Conservation (phyloP, 2,888 invertebrate species). For the Troides aeacus region DNA sequence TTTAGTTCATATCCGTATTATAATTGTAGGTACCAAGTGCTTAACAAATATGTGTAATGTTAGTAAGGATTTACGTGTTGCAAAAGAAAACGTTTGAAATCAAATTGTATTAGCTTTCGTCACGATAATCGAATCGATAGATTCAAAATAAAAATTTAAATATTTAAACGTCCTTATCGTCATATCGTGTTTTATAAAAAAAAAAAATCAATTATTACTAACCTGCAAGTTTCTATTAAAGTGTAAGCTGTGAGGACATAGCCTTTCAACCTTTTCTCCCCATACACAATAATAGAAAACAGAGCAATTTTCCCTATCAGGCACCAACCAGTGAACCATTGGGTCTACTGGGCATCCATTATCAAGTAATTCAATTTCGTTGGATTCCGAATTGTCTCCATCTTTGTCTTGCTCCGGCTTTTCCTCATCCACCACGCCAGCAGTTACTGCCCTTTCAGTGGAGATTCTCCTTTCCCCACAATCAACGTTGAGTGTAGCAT, state of each 20-base stretch:
- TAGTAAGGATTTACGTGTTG: too few relatives aligned
- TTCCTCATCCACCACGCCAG: not conserved
- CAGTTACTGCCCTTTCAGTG: constrained; percentile 19
- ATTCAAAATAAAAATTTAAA: too few relatives aligned
- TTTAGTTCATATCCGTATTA: too few relatives aligned
- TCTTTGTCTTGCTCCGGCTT: not conserved
- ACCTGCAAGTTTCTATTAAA: constrained; percentile 61
- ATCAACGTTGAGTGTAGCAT: constrained; percentile 78
- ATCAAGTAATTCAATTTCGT: constrained; percentile 43
- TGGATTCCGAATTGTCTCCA: constrained; percentile 13
- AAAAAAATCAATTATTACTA: constrained; percentile 23
- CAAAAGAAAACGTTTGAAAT: too few relatives aligned
- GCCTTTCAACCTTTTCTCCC: constrained; percentile 48
- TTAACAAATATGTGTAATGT: too few relatives aligned
- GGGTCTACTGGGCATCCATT: constrained; percentile 66
- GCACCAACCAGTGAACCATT: constrained; percentile 58
- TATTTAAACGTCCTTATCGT: too few relatives aligned
- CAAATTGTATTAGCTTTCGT: too few relatives aligned
- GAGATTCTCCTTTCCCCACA: constrained; percentile 54
- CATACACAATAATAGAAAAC: constrained; percentile 66
- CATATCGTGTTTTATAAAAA: not conserved
- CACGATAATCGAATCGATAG: too few relatives aligned
- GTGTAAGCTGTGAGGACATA: constrained; percentile 48
- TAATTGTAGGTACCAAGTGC: too few relatives aligned
- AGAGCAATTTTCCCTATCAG: constrained; percentile 53